Evolutionary conservation across 2,113 vertebrate species (phyloP), one percentile per base, ranked within the genome.

Genomic region (Eleginops maclovinus): DNA sequence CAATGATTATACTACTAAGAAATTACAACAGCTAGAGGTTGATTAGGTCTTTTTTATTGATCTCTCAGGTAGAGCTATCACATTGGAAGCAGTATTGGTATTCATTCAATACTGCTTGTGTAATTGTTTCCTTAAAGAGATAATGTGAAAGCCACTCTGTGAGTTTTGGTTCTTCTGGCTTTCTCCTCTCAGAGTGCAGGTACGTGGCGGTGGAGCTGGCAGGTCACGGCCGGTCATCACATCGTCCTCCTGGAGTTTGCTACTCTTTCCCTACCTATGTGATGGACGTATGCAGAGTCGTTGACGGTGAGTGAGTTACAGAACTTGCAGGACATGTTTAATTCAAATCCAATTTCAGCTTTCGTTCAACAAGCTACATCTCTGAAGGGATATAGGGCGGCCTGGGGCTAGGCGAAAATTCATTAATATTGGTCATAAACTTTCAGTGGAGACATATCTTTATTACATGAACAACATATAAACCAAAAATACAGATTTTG

Each of bases 141-240:
- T 24, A 9, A 51, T 26, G 21, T 26, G 9, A 40, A 19, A 17
- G 0, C 28, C 2, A 11, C 17, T 60, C 16, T n/a, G 26, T 54
- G n/a, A 13, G 14, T 50, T 31, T 21, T 22, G 2, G 0, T 22
- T 41, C 43, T 22, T 62, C 17, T 84, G 17, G 55, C 21, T 60
- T 28, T 79, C 66, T 65, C 12, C 62, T 26, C 1, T 64, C 91
- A 99, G 98, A 93, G 55, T 95, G 71, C 66, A 90, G 83, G 43
- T 98, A 95, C 0, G 93, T 99, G 46, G 96, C 96, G 9, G 58
- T 98, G 87, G 98, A 98, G 81, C 93, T 98, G 46, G 83, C 94
- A 4, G 98, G 98, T 22, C 97, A 98, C 0, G 97, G 97, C 0
- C 79, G 92, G 15, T 98, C 97, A 0, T 97, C 97, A 9, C 97